These are phyloP conservation scores for Anas bahamensis DNA, from an alignment of 2,797 vertebrate genomes.

Conservation along the genomic window DNA sequence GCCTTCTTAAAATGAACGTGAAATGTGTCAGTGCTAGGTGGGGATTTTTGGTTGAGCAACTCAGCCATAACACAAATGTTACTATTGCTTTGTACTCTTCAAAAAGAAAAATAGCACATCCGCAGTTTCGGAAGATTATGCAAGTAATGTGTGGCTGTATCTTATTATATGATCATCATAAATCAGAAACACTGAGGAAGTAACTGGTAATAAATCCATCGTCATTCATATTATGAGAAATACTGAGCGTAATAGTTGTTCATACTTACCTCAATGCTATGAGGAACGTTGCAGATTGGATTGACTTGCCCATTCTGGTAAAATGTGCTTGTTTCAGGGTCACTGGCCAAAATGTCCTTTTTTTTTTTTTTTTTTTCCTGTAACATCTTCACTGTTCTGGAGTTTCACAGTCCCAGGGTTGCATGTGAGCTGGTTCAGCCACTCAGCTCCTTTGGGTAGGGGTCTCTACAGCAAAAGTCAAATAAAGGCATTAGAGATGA, in stretches of 20 bases:
- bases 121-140: neutral
- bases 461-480: neutral
- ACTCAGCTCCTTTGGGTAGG: neutral
- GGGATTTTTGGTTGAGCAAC: neutral
- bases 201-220: slow-evolving; percentile 32
- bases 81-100: neutral
- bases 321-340: slow-evolving; percentile 18
- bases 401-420: neutral
- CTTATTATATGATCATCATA: neutral
- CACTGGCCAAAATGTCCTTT: neutral
- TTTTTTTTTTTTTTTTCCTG: neutral
- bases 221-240: neutral
- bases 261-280: neutral
- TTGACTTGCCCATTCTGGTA: neutral
- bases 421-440: neutral
- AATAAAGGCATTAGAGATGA: neutral
- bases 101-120: slow-evolving; percentile 21
- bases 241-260: neutral
- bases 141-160: slow-evolving; percentile 8
- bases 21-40: neutral
- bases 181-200: slow-evolving; percentile 13
- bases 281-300: neutral
- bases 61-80: neutral
- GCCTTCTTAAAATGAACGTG: neutral
- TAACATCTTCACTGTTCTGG: neutral